Conservation (phyloP, 2,797 vertebrate species). For the Hoplostethus mediterraneus region DNA sequence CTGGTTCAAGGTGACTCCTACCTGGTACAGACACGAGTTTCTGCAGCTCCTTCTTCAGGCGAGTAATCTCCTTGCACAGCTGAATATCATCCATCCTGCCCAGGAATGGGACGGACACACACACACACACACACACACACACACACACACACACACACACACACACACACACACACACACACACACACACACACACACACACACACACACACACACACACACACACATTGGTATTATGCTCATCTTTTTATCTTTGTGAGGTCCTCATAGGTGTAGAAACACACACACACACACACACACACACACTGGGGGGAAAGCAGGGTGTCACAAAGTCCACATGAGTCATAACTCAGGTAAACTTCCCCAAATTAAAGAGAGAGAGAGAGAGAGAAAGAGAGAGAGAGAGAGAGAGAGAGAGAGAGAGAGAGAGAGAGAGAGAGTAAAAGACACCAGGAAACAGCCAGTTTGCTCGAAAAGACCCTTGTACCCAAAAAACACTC, state of each 20-base stretch:
- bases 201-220: too few relatives aligned
- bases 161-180: not conserved
- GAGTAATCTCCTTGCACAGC: constrained; percentile 86
- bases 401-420: not conserved
- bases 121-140: not conserved
- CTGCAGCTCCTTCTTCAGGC: constrained; percentile 85
- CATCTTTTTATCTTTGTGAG: too few relatives aligned
- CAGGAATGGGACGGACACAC: constrained; percentile 9
- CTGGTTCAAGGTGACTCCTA: constrained; percentile 23
- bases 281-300: too few relatives aligned
- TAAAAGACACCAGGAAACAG: too few relatives aligned
- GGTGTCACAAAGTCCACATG: too few relatives aligned
- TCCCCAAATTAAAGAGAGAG: not conserved
- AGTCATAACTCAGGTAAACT: too few relatives aligned
- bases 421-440: not conserved
- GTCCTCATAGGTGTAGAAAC: too few relatives aligned
- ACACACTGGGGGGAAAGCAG: too few relatives aligned
- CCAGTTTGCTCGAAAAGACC: too few relatives aligned
- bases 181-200: not conserved
- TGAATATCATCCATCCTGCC: constrained; percentile 89
- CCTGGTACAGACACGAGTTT: constrained; percentile 82
- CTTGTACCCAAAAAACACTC: too few relatives aligned
- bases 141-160: not conserved
- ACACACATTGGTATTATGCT: too few relatives aligned
- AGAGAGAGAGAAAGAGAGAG: not conserved